Base-by-base conservation (phyloP, 2,113 vertebrate genomes). In the Cnemophilus loriae region DNA sequence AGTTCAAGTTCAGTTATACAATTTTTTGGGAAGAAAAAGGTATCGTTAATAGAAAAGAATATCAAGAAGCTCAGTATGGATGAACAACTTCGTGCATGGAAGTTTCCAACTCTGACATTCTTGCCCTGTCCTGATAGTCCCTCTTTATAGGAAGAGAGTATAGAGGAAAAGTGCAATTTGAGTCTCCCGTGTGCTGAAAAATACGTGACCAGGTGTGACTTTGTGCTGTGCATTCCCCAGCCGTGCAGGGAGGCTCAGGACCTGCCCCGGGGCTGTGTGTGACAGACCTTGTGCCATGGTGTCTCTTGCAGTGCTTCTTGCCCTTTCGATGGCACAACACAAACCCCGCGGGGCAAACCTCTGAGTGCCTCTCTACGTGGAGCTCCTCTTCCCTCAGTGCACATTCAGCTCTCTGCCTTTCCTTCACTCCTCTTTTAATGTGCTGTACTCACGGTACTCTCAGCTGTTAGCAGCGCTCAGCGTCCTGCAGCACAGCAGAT, bases 51-150 rank as follows among this genome's bases (percentile, higher is more conserved):
- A 47, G 42, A 65, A 69, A 64, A 68, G 16, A 94, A 22, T 21
- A 20, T 28, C 6, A 4, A 56, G 33, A 53, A 81, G 24, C 20
- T n/a, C 33, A 2, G 6, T 19, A 2, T 26, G 39, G 41, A 23
- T 56, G 8, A 61, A 46, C 39, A 52, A 0, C 16, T 41, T 2
- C 0, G 23, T 63, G 23, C 5, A 14, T 0, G 1, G 35, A 59
- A 30, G 23, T 33, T 15, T 79, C 35, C 23, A 47, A 0, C 13
- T 70, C 56, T 21, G 12, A 57, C 32, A 13, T 74, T 53, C 37
- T 39, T 81, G 23, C 23, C 14, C 15, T 89, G 27, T 24, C 24
- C 17, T 69, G 17, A 37, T 39, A 52, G 3, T 37, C 39, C 8
- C 23, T 44, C 10, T 47, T n/a, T 82, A 19, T 20, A 49, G 22